Conservation (phyloP, 2,888 invertebrate genomes). For the Cephus pygmeus region DNA sequence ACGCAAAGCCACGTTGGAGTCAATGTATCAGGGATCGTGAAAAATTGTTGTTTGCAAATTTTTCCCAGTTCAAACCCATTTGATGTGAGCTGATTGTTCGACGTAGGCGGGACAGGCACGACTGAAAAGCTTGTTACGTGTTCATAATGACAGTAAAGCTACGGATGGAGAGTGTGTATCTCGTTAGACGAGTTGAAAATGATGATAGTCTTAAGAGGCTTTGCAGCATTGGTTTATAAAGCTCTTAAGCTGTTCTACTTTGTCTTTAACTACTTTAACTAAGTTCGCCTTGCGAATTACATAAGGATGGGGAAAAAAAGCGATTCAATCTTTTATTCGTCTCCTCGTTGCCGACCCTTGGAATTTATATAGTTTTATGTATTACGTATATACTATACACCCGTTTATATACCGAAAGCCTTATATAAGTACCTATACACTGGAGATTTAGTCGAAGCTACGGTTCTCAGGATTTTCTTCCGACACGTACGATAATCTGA, state of each 20-base stretch:
- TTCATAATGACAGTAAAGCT: neutral
- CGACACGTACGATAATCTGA: neutral
- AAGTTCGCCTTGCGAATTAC: neutral
- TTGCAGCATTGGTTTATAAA: neutral
- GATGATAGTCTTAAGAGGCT: neutral
- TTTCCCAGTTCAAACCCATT: neutral
- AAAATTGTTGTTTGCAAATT: neutral
- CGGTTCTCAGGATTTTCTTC: neutral
- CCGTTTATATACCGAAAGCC: neutral
- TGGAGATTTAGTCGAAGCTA: neutral
- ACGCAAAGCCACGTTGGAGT: neutral
- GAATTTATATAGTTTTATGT: neutral
- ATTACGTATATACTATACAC: neutral
- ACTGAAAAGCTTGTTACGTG: neutral
- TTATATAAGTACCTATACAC: neutral
- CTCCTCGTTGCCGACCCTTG: neutral
- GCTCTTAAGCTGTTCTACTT: neutral
- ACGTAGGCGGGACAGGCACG: fast-evolving
- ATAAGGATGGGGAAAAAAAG: neutral
- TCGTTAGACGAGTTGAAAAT: neutral
- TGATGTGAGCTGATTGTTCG: neutral
- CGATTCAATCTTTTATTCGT: neutral
- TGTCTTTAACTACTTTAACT: neutral
- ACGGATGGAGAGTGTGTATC: neutral
- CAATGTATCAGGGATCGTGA: neutral